Conservation (phyloP, 2,113 vertebrate genomes). For the Arizona elegans region DNA sequence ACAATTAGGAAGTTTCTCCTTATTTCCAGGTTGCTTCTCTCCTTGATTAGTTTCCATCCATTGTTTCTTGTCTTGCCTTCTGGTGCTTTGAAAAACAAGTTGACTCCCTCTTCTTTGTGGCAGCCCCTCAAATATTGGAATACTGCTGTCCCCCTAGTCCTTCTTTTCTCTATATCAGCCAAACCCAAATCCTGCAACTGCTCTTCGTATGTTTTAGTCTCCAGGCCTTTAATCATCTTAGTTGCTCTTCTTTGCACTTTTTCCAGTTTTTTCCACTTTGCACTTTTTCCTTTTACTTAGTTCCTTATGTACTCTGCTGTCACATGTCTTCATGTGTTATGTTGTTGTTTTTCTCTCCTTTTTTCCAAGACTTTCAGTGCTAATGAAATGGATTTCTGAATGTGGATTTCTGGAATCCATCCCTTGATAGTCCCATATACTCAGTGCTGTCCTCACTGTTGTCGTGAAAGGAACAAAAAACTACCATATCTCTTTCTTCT, state of each 20-base stretch:
- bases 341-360: not conserved
- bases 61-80: not conserved
- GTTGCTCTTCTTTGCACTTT: not conserved
- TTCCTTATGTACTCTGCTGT: not conserved
- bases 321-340: not conserved
- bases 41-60: not conserved
- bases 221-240: not conserved
- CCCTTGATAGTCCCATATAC: not conserved
- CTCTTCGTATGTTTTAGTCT: not conserved
- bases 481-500: slow-evolving; percentile 29
- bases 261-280: not conserved
- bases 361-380: slow-evolving; percentile 1
- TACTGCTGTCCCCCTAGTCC: not conserved
- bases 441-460: not conserved
- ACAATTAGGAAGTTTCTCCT: not conserved
- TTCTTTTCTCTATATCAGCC: not conserved
- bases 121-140: not conserved
- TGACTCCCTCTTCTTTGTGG: not conserved
- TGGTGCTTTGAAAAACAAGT: not conserved
- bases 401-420: not conserved
- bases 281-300: not conserved
- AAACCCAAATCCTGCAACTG: not conserved
- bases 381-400: slow-evolving; percentile 2
- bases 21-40: not conserved
- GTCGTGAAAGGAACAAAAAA: slow-evolving; percentile 12